phyloP scores from a whole-genome alignment of 64 coral and sea anemone genomes.

The Acropora yongei region DNA sequence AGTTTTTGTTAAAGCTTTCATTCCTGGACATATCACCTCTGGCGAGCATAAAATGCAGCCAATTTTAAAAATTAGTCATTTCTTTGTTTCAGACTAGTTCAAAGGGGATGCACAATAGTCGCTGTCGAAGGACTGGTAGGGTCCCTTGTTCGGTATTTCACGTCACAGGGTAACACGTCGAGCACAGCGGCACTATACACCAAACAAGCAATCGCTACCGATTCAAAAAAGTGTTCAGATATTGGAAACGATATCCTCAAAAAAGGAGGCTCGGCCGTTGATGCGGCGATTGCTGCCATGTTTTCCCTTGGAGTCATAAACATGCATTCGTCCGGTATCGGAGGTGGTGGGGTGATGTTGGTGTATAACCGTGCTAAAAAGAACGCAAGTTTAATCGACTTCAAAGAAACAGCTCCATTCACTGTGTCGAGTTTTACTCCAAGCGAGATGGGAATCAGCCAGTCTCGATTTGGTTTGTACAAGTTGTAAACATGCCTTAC shows the following conservation, averaged over 20 bases:
- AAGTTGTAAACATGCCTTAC: neutral
- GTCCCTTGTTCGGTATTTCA: neutral
- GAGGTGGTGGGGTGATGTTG: slow-evolving; percentile 52
- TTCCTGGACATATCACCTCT: too few species aligned
- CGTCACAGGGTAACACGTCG: neutral
- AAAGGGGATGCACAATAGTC: too few species aligned
- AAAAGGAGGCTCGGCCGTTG: slow-evolving; percentile 42
- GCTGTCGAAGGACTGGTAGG: neutral
- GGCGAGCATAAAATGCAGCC: too few species aligned
- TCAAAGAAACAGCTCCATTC: slow-evolving; percentile 41
- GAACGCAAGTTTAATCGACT: slow-evolving; percentile 34
- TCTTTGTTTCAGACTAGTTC: too few species aligned
- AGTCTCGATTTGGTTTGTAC: neutral
- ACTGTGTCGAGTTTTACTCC: neutral
- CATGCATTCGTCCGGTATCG: slow-evolving; percentile 63
- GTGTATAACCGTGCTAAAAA: slow-evolving; percentile 10
- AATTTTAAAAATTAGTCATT: too few species aligned
- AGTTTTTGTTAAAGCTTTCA: too few species aligned
- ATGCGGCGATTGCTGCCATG: slow-evolving; percentile 74
- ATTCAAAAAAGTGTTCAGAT: slow-evolving; percentile 42
- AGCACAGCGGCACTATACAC: slow-evolving; percentile 32
- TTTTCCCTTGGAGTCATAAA: slow-evolving; percentile 66
- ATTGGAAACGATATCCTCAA: slow-evolving; percentile 46
- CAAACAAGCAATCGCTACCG: slow-evolving; percentile 60
- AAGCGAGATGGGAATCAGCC: neutral